A percentile compares a stretch with the other conserved stretches of the same genome.
Evolutionary conservation across 2,797 vertebrate genomes (phyloP).

Genomic region (Rhynchonycteris naso): DNA sequence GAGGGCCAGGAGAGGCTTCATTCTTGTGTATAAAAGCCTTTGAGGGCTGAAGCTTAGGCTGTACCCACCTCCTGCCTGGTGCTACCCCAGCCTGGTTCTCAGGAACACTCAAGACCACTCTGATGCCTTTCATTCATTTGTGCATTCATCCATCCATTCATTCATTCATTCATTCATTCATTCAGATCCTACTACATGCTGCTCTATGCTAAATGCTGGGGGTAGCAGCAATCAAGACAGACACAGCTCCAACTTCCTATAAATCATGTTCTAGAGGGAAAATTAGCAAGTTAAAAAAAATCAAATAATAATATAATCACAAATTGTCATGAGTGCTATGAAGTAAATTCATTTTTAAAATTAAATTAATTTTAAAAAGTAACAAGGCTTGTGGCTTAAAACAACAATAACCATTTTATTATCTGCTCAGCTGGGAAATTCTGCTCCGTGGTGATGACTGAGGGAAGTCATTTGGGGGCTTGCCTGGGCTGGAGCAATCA

Average conservation of each 20-base stretch:
- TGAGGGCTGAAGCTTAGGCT: not conserved
- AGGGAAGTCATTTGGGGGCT: not conserved
- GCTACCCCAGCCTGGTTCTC: not conserved
- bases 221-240: not conserved
- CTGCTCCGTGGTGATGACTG: fast-evolving
- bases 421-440: not conserved
- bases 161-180: not conserved
- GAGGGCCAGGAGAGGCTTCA: not conserved
- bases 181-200: not conserved
- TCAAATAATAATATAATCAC: not conserved
- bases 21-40: not conserved
- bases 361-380: not conserved
- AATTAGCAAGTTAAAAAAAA: not conserved
- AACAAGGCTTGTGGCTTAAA: not conserved
- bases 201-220: not conserved
- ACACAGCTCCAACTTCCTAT: not conserved
- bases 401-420: not conserved
- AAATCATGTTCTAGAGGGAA: not conserved
- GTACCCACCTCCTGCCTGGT: not conserved
- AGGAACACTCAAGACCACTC: not conserved
- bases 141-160: not conserved
- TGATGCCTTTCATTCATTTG: not conserved
- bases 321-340: not conserved
- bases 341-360: not conserved
- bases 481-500: not conserved